Evolutionary conservation across 2,888 invertebrate species (phyloP), one percentile per base, ranked within the genome.

Genomic region (Temnothorax ravouxi): DNA sequence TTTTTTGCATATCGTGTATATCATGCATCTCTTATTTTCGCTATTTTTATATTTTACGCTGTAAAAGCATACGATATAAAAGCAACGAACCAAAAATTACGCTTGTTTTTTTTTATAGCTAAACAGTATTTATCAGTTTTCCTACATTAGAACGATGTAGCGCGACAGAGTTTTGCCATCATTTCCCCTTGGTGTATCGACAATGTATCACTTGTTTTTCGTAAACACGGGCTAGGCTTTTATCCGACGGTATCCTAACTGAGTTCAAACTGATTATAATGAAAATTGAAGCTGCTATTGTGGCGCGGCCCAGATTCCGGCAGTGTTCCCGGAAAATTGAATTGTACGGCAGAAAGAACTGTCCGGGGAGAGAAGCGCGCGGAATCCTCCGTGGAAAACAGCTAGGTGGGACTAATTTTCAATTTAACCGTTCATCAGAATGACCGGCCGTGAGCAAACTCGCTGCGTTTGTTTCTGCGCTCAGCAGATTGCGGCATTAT

Each of bases 311-410:
- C 54, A 79, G 83, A 87, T 86, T 86, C 82, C 67, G 66, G 61
- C 64, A 34, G 67, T 84, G 87, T 82, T 82, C 74, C 50, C 62
- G 75, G 84, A 85, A 84, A 89, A 88, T 88, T 87, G 86, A 87
- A 89, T 88, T 87, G 86, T 82, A 75, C 74, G 54, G 61, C 21
- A 59, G 79, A 79, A 56, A 79, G 71, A 79, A 79, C 44, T 66
- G 66, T 71, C 64, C 67, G 50, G 61, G 29, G 54, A 34, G 47
- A 52, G 56, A 15, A 41, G 11, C 56, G 21, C 44, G 77, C 29
- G 52, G 62, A 61, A 83, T 83, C 77, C 75, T 66, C 50, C 69
- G 66, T 79, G 82, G 84, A 84, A 88, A 88, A 87, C 77, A 72
- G 71, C 66, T 67, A 72, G 52, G 44, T 62, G 52, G 69, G 72